phyloP scores from a whole-genome alignment of 2,797 vertebrate genomes.

The Rhincodon typus region DNA sequence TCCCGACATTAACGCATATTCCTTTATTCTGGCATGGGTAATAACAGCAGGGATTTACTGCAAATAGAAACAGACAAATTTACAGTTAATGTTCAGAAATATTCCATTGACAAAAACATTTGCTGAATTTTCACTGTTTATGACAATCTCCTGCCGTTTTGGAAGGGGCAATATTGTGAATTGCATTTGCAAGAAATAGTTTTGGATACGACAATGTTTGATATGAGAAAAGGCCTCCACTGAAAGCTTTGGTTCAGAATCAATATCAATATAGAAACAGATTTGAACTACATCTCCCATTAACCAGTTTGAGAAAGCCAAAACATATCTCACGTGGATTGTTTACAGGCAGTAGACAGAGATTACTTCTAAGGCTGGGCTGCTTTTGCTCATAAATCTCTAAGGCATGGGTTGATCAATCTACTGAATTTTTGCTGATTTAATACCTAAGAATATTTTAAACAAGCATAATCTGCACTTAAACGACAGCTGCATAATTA shows the following conservation, averaged over 20 bases:
- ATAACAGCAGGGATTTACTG: slow-evolving; percentile 87
- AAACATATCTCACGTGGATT: not conserved
- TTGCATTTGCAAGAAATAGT: not conserved
- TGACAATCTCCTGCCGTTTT: not conserved
- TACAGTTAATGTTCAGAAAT: not conserved
- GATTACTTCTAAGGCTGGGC: not conserved
- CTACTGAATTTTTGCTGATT: not conserved
- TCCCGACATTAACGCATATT: slow-evolving; percentile 69
- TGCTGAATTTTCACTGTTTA: not conserved
- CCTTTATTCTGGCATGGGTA: slow-evolving; percentile 87
- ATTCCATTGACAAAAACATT: not conserved
- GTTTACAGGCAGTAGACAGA: not conserved
- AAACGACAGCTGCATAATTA: not conserved
- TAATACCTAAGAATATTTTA: not conserved
- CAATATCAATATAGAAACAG: not conserved
- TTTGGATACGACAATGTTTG: not conserved
- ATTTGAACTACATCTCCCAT: not conserved
- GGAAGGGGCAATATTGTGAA: not conserved
- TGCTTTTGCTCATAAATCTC: not conserved
- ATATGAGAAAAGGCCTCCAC: not conserved
- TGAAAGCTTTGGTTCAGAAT: not conserved
- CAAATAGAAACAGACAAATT: too few species aligned
- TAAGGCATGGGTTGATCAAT: not conserved
- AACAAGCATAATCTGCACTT: not conserved
- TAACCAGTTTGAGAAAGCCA: not conserved